phyloP scores from a whole-genome alignment of 2,113 vertebrate species.

The Dendropsophus ebraccatus region DNA sequence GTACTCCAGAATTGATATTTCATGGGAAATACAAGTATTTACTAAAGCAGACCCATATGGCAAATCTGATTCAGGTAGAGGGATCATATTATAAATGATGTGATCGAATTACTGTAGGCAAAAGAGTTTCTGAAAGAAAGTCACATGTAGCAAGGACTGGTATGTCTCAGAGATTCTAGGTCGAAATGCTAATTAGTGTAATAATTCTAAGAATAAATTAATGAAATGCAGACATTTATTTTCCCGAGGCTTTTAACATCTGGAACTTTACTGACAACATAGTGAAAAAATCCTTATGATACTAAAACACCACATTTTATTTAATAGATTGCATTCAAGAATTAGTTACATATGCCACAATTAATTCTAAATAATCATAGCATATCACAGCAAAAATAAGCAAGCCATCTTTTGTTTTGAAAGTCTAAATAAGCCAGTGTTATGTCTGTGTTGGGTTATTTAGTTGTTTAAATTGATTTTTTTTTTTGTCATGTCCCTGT shows the following conservation, averaged over 20 bases:
- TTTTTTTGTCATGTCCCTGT: no score
- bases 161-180: background rate
- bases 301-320: background rate
- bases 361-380: background rate
- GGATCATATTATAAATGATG: background rate
- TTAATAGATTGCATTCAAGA: background rate
- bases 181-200: background rate
- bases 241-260: background rate
- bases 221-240: conserved; percentile 4
- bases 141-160: background rate
- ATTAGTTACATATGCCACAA: background rate
- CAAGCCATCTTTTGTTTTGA: background rate
- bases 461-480: no score
- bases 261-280: background rate
- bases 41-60: no score
- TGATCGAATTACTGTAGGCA: background rate
- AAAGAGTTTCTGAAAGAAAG: background rate
- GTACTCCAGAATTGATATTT: no score
- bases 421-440: background rate
- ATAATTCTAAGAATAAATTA: background rate
- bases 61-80: no score
- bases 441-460: no score
- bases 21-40: no score
- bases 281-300: background rate
- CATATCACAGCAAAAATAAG: background rate